A percentile compares a stretch with the other conserved stretches of the same genome.
Conservation (phyloP, 2,888 invertebrate species). For the Halictus ligatus region DNA sequence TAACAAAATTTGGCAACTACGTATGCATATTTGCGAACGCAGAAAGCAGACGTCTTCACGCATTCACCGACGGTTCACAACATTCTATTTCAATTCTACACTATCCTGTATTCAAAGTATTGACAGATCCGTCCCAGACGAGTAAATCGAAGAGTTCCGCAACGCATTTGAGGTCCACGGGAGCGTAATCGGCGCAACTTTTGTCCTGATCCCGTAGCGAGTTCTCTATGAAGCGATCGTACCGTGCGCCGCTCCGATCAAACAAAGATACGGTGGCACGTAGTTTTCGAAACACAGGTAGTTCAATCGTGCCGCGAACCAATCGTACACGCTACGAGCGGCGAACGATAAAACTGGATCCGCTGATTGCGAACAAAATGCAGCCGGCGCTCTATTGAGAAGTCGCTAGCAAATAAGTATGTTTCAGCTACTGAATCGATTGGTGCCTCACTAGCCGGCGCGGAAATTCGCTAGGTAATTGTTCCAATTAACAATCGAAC, state of each 20-base stretch:
- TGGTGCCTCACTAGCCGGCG: not conserved
- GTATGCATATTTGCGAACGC: not conserved
- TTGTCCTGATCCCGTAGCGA: slow-evolving; percentile 25
- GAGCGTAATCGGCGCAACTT: slow-evolving; percentile 27
- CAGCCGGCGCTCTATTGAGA: slow-evolving; percentile 36
- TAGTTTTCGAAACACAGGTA: slow-evolving; percentile 59
- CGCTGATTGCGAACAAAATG: slow-evolving; percentile 56
- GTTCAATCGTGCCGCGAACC: slow-evolving; percentile 56
- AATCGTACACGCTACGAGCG: slow-evolving; percentile 56
- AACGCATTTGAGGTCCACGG: slow-evolving; percentile 10
- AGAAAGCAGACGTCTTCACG: not conserved
- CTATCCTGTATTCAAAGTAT: slow-evolving; percentile 66
- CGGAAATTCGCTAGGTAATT: slow-evolving; percentile 47
- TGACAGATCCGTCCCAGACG: slow-evolving; percentile 62
- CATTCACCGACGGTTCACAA: not conserved
- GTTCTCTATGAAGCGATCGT: slow-evolving; percentile 52
- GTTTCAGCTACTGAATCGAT: slow-evolving; percentile 11
- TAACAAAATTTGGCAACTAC: no score
- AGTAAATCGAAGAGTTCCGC: slow-evolving; percentile 62
- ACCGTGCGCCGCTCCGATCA: slow-evolving; percentile 34
- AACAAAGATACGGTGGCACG: slow-evolving; percentile 52
- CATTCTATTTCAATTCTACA: not conserved
- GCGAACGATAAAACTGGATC: slow-evolving; percentile 44
- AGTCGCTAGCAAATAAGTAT: slow-evolving; percentile 28
- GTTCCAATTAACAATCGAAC: slow-evolving; percentile 36